Evolutionary conservation across 2,888 invertebrate genomes (phyloP), one percentile per base, ranked within the genome.

Genomic region (Portevinia maculata): DNA sequence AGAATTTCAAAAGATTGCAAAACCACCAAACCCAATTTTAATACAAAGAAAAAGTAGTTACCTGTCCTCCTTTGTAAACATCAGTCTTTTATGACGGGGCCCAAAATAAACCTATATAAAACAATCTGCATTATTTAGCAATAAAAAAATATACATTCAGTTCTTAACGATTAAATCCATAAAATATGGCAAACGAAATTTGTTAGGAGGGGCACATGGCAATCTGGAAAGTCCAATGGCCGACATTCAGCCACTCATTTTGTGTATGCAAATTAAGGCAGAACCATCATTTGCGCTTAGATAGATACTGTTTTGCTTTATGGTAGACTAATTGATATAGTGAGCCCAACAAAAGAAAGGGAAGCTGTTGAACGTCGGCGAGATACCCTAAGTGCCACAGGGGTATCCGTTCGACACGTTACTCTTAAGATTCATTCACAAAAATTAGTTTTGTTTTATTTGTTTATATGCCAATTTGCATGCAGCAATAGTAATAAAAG

Each of bases 181-280:
- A 46, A 73, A 73, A 73, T 62, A 73, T 73, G 64, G 55, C 53
- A 60, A 8, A 30, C 8, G 8, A 50, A 13, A 24, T 24, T 55
- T 19, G 34, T 37, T 53, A 55, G 62, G 62, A 48, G 64, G 19
- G 62, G 73, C n/a, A n/a, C n/a, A n/a, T n/a, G n/a, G n/a, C 73
- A 34, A 28, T 19, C 19, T 73, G 62, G 37, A 73, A 64, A 64
- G n/a, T 30, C 64, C 73, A 55, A 59, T 50, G 55, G 46, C 34
- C 34, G 24, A 53, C 34, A 28, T 24, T 15, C 19, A 15, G 7
- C 48, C 1, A 28, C 24, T 34, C n/a, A 24, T 19, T 52, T 48
- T 39, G 11, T 55, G 13, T 57, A 69, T 69, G 57, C 39, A 69
- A 69, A 69, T 57, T 24, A 37, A 24, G 7, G 11, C 11, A 17